Evolutionary conservation across 2,888 invertebrate genomes (phyloP).

Genomic region (Notocelia uddmanniana): DNA sequence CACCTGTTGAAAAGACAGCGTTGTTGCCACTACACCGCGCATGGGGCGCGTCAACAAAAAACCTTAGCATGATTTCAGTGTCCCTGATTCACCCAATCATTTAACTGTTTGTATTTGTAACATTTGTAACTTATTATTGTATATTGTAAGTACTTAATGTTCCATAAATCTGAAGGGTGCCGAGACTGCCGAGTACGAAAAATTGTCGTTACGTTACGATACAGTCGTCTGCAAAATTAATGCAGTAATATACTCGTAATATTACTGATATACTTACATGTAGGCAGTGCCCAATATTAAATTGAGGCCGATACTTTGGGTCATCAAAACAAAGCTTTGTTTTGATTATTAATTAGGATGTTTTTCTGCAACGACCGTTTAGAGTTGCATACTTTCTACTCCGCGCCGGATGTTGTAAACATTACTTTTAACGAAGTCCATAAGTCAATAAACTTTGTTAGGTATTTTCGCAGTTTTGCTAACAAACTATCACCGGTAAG

Average conservation of each 20-base stretch:
- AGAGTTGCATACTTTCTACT: constrained; percentile 31
- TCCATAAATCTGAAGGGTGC: too few relatives aligned
- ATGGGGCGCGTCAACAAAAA: constrained; percentile 13
- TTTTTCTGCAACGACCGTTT: constrained; percentile 9
- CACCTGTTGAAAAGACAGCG: constrained; percentile 30
- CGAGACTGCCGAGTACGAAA: too few relatives aligned
- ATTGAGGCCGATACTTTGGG: too few relatives aligned
- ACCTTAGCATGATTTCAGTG: constrained; percentile 34
- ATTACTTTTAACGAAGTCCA: constrained; percentile 16
- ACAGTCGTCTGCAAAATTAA: too few relatives aligned
- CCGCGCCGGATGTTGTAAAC: constrained; percentile 19
- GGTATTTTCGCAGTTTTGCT: constrained; percentile 14
- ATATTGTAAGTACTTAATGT: too few relatives aligned
- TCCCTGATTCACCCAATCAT: constrained; percentile 22
- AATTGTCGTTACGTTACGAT: too few relatives aligned
- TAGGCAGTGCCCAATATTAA: too few relatives aligned
- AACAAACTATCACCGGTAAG: constrained; percentile 14
- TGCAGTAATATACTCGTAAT: too few relatives aligned
- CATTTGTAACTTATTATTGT: too few relatives aligned
- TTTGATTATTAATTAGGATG: constrained; percentile 41
- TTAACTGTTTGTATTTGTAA: too few relatives aligned
- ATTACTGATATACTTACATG: too few relatives aligned
- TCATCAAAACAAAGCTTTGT: constrained; percentile 18
- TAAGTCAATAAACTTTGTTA: constrained; percentile 6
- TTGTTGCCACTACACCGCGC: not conserved